Conservation (phyloP, 2,888 invertebrate species). For the Drosophila acutilabella region DNA sequence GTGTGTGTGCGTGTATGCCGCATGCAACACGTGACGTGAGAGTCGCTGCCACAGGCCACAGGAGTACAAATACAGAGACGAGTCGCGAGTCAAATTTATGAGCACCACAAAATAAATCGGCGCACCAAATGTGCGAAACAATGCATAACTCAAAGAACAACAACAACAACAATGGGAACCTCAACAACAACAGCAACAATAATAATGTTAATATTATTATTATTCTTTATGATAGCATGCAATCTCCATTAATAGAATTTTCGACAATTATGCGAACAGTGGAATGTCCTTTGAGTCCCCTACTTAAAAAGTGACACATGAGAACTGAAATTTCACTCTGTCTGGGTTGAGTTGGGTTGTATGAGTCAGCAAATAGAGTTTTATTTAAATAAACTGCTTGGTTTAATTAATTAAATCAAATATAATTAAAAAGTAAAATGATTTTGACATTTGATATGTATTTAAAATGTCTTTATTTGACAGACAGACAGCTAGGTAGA, state of each 20-base stretch:
- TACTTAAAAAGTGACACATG: conserved; percentile 26
- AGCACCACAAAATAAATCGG: conserved; percentile 73
- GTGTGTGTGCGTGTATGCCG: conserved; percentile 21
- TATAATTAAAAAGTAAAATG: too few relatives aligned
- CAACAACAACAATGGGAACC: conserved; percentile 24
- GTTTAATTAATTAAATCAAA: too few relatives aligned
- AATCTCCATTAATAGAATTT: conserved; percentile 63
- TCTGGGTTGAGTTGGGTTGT: too few relatives aligned
- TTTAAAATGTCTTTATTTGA: background rate
- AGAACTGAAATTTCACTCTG: conserved; percentile 1
- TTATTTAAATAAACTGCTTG: too few relatives aligned
- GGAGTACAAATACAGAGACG: conserved; percentile 15
- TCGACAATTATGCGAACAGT: conserved; percentile 46
- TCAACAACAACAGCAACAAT: conserved; percentile 43
- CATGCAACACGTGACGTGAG: conserved; percentile 75
- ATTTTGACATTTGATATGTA: too few relatives aligned
- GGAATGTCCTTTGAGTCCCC: background rate
- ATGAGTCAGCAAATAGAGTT: too few relatives aligned
- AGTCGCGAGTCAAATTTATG: conserved; percentile 61
- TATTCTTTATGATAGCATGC: conserved; percentile 53
- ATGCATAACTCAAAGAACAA: conserved; percentile 69
- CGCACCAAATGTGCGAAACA: conserved; percentile 75
- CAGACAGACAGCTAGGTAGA: background rate
- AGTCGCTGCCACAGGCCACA: conserved; percentile 60
- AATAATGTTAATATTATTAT: conserved; percentile 25